Conservation (phyloP, 2,888 invertebrate genomes). For the Scaptomyza tumidula region DNA sequence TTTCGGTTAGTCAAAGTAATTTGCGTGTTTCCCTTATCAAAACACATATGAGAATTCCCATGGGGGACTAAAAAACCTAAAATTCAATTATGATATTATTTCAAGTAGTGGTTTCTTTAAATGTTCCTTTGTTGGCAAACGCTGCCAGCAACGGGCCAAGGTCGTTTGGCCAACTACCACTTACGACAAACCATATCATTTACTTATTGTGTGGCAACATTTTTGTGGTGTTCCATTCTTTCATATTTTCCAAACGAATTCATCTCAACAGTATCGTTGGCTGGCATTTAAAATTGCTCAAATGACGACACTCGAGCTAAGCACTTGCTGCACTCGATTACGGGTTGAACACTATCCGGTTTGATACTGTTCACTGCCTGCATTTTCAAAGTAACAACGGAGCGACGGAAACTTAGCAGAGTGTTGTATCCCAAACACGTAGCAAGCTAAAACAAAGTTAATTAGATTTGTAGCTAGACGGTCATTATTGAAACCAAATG, state of each 20-base stretch:
- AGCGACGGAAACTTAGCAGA: not conserved
- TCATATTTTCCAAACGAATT: constrained; percentile 72
- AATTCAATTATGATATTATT: constrained; percentile 75
- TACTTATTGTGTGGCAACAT: constrained; percentile 38
- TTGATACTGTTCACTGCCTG: constrained; percentile 37
- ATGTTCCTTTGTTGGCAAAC: constrained; percentile 41
- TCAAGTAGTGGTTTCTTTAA: constrained; percentile 58
- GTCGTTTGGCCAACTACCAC: constrained; percentile 11
- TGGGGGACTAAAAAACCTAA: constrained; percentile 30
- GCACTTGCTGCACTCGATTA: constrained; percentile 72
- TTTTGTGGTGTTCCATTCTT: constrained; percentile 44
- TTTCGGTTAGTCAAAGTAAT: constrained; percentile 45
- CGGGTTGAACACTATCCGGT: constrained; percentile 55
- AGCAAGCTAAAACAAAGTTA: constrained; percentile 74
- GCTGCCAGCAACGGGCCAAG: constrained; percentile 18
- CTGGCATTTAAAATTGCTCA: constrained; percentile 31
- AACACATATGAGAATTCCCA: constrained; percentile 28
- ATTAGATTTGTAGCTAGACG: constrained; percentile 78
- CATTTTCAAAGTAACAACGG: constrained; percentile 11
- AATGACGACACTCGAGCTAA: constrained; percentile 47
- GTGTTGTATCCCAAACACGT: constrained; percentile 59
- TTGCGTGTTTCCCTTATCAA: constrained; percentile 49
- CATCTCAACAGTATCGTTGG: constrained; percentile 34
- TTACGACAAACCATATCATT: constrained; percentile 2
- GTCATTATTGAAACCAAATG: constrained; percentile 66